phyloP scores from a whole-genome alignment of 2,797 vertebrate genomes.

The Parauchenoglanis punctatus region DNA sequence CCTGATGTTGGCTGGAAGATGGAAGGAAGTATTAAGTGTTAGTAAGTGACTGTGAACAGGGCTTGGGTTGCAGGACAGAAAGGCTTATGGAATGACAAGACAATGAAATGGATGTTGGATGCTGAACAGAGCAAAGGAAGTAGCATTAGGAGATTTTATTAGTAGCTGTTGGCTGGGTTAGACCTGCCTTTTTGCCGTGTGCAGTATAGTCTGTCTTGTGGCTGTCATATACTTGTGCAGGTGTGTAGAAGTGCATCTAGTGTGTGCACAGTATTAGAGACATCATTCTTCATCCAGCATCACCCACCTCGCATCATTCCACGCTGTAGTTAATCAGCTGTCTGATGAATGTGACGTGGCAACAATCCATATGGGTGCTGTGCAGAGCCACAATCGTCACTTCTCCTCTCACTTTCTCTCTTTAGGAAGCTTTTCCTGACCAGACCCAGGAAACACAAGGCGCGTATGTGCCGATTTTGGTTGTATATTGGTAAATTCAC shows the following conservation, averaged over 20 bases:
- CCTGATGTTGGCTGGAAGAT: background rate
- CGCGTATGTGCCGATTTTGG: background rate
- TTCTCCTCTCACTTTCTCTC: background rate
- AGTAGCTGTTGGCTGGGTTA: background rate
- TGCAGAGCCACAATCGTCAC: background rate
- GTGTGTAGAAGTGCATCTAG: background rate
- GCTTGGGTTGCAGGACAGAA: slow-evolving; percentile 9
- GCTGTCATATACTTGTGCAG: background rate
- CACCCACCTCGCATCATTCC: background rate
- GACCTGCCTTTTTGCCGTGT: background rate
- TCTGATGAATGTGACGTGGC: background rate
- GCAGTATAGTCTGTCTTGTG: background rate
- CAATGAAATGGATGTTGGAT: background rate
- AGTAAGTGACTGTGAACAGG: background rate
- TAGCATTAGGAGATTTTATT: background rate
- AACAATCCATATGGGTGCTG: background rate
- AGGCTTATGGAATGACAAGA: background rate
- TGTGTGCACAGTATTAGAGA: background rate
- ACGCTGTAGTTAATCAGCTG: slow-evolving; percentile 1
- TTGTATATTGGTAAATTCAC: background rate
- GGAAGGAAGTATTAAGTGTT: background rate
- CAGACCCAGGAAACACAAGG: background rate
- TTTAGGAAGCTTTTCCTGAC: background rate
- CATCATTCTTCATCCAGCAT: background rate
- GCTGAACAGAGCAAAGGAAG: background rate